Conservation (phyloP, 2,797 vertebrate genomes). For the Chloroceryle inda region DNA sequence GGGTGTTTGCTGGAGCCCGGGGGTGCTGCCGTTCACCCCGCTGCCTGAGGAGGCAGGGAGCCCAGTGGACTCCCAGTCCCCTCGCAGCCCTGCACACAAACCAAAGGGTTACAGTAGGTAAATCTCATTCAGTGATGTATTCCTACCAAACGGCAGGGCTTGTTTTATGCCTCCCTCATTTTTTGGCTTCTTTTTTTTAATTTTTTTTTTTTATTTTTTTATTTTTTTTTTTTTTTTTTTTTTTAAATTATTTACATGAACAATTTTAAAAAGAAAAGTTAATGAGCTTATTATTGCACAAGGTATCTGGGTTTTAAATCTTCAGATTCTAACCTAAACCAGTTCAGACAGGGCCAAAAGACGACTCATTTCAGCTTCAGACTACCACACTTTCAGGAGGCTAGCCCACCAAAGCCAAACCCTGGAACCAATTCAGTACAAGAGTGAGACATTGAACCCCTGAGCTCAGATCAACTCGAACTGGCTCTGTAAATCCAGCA, state of each 20-base stretch:
- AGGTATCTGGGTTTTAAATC: constrained; percentile 4
- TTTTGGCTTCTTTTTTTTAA: not conserved
- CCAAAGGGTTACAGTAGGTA: not conserved
- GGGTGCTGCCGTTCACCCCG: not conserved
- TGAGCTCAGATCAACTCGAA: not conserved
- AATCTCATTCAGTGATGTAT: rapidly evolving
- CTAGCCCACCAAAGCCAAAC: not conserved
- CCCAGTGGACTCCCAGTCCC: rapidly evolving
- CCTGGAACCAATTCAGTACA: constrained; percentile 1
- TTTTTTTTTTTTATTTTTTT: not conserved
- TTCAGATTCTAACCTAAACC: not conserved
- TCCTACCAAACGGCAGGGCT: not conserved
- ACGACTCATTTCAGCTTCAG: not conserved
- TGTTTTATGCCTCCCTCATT: constrained; percentile 1
- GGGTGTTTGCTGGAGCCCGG: rapidly evolving
- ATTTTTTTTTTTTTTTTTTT: not conserved
- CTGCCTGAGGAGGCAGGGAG: rapidly evolving
- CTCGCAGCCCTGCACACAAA: not conserved
- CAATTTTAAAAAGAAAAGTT: not conserved
- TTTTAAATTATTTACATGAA: not conserved
- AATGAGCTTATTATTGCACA: constrained; percentile 1
- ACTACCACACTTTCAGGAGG: not conserved
- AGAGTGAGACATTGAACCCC: not conserved
- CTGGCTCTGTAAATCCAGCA: not conserved
- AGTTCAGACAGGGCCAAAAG: not conserved